Conservation (phyloP, 2,888 invertebrate genomes). For the Drosophila setosimentum region DNA sequence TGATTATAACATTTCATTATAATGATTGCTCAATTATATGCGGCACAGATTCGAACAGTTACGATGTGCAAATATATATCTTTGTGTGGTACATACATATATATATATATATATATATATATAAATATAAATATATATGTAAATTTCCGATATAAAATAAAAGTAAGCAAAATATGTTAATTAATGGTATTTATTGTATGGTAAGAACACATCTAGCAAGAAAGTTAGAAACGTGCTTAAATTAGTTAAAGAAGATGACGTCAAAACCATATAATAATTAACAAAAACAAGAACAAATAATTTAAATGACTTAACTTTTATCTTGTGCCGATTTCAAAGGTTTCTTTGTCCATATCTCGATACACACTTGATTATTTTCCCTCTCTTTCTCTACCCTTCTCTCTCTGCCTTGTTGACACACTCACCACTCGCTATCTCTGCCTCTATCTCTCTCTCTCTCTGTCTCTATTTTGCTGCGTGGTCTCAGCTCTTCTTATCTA, state of each 20-base stretch:
- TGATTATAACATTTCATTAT: conserved; percentile 2
- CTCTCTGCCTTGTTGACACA: background rate
- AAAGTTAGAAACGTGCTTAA: background rate
- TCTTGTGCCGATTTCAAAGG: background rate
- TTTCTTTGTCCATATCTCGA: background rate
- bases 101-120: too few relatives aligned
- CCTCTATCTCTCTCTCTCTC: background rate
- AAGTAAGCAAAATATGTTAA: background rate
- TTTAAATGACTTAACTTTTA: background rate
- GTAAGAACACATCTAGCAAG: background rate
- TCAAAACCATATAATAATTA: background rate
- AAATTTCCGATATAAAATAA: background rate
- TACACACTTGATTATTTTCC: background rate
- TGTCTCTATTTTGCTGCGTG: background rate
- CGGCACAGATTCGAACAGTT: background rate
- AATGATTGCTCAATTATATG: background rate
- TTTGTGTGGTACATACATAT: background rate
- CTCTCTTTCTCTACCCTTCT: background rate
- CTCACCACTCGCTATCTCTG: background rate
- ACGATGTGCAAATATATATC: conserved; percentile 2
- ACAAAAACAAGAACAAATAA: background rate
- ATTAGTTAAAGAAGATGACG: background rate
- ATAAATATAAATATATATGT: background rate
- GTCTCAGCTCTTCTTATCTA: conserved; percentile 44
- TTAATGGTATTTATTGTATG: background rate